phyloP scores from a whole-genome alignment of 2,888 invertebrate genomes.

The Brenthis hecate region DNA sequence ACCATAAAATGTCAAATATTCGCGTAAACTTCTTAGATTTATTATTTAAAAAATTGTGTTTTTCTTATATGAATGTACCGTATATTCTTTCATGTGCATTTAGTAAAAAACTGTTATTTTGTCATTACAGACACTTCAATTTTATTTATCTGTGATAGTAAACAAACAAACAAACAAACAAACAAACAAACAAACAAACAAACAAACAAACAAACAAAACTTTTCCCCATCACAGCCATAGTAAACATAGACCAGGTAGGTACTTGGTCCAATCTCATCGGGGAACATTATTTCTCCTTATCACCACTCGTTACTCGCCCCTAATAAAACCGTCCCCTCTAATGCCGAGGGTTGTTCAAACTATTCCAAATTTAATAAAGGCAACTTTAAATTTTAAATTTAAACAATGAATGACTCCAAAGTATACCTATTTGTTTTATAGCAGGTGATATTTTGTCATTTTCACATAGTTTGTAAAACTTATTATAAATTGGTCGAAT shows the following conservation, averaged over 20 bases:
- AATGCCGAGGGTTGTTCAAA: constrained; percentile 73
- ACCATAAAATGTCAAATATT: too few relatives aligned
- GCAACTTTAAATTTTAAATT: constrained; percentile 65
- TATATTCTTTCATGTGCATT: too few relatives aligned
- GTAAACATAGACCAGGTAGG: constrained; percentile 12
- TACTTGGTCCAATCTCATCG: constrained; percentile 21
- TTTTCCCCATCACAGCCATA: background rate
- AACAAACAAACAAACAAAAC: background rate
- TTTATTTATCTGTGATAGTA: too few relatives aligned
- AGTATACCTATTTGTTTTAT: constrained; percentile 4
- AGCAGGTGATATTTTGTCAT: background rate
- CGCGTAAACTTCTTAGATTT: too few relatives aligned
- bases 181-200: background rate
- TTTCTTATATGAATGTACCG: too few relatives aligned
- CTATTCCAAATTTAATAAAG: constrained; percentile 78
- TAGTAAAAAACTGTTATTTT: too few relatives aligned
- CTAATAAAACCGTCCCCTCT: constrained; percentile 76
- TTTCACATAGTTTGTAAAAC: too few relatives aligned
- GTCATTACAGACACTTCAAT: too few relatives aligned
- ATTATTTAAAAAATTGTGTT: too few relatives aligned
- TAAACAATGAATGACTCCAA: constrained; percentile 12
- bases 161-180: background rate
- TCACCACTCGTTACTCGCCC: constrained; percentile 79
- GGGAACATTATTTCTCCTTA: constrained; percentile 77
- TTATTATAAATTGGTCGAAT: too few relatives aligned